Conservation (phyloP, 2,888 invertebrate genomes). For the Xestoiulus laeticollis region DNA sequence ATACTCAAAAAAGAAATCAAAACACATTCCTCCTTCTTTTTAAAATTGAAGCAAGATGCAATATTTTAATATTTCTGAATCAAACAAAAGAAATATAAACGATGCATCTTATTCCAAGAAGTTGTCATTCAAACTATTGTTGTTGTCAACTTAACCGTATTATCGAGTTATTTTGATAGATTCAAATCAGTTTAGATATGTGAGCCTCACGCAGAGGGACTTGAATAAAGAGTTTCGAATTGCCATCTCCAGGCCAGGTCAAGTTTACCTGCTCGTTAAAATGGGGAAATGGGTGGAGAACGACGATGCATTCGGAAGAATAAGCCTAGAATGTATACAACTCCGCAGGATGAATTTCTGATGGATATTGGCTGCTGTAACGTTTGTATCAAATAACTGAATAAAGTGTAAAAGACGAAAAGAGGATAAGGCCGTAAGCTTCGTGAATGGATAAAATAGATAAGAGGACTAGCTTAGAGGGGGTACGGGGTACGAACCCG, state of each 20-base stretch:
- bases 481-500: slow-evolving; percentile 20
- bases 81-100: too few species aligned
- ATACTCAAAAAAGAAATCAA: too few species aligned
- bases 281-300: background rate
- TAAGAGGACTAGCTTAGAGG: slow-evolving; percentile 20
- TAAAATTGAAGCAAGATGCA: too few species aligned
- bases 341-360: background rate
- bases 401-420: slow-evolving; percentile 26
- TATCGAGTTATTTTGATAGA: background rate
- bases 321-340: slow-evolving; percentile 3
- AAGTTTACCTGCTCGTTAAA: slow-evolving; percentile 12
- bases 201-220: background rate
- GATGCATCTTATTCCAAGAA: too few species aligned
- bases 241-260: background rate
- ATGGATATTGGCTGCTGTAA: slow-evolving; percentile 12
- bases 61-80: too few species aligned
- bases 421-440: background rate
- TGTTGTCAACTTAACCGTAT: too few species aligned
- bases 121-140: too few species aligned
- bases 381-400: slow-evolving; percentile 26
- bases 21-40: too few species aligned
- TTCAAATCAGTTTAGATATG: background rate
- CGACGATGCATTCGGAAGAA: background rate
- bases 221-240: background rate
- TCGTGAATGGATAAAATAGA: slow-evolving; percentile 26